These are phyloP conservation scores for Eunapius fragilis DNA, from an alignment of 37 sponge, comb jelly and placozoan genomes.

Conservation along the genomic window DNA sequence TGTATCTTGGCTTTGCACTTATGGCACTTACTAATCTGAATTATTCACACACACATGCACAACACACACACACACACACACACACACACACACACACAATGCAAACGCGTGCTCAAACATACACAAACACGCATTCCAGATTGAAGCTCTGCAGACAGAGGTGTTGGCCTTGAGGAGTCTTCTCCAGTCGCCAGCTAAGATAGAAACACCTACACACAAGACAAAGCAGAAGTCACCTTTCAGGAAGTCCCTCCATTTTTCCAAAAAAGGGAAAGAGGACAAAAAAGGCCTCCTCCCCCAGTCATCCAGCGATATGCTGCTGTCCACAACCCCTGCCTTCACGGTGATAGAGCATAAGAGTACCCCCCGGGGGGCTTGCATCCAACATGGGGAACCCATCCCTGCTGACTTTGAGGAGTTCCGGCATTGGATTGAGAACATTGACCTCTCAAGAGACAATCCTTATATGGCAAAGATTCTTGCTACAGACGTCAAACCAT, in stretches of 20 bases:
- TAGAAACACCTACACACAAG: not conserved
- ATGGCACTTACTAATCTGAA: too few relatives aligned
- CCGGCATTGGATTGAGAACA: slow-evolving; percentile 31
- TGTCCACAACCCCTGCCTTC: not conserved
- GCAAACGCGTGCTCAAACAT: not conserved
- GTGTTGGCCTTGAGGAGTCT: slow-evolving; percentile 57
- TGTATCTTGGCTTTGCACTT: not conserved
- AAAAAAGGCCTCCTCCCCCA: not conserved
- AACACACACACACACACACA: not conserved
- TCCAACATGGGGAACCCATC: slow-evolving; percentile 32
- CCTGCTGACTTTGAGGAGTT: slow-evolving; percentile 41
- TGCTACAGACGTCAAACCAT: slow-evolving; percentile 45
- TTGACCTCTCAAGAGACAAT: slow-evolving; percentile 7
- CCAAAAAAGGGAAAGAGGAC: not conserved
- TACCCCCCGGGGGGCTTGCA: slow-evolving; percentile 18
- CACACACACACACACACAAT: slow-evolving; percentile 3
- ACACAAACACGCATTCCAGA: slow-evolving; percentile 20
- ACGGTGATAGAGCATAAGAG: slow-evolving; percentile 36
- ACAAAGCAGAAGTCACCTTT: not conserved
- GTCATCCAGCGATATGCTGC: not conserved
- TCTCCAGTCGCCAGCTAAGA: slow-evolving; percentile 4
- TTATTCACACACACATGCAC: not conserved
- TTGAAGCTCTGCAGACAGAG: slow-evolving; percentile 75
- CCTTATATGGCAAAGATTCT: slow-evolving; percentile 31
- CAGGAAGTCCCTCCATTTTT: not conserved